Base-by-base conservation (phyloP, 2,113 vertebrate genomes). In the Nestor notabilis region DNA sequence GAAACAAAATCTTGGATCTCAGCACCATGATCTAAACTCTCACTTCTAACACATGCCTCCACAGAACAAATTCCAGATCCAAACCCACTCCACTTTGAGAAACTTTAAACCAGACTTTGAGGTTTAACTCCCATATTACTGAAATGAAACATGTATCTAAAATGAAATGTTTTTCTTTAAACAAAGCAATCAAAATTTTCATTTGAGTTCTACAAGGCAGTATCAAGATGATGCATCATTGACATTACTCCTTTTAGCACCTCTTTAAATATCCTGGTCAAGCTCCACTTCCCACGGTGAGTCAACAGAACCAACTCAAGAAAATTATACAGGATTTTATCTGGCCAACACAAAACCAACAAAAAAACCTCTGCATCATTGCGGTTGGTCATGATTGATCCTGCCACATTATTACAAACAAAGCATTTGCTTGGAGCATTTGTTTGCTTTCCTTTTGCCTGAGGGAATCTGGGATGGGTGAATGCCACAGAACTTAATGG, bases 401-500 rank as follows among this genome's bases (percentile, higher is more conserved):
- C 93, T 91, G 83, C 83, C 86, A 92, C 24, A 0, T 87, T 89
- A 91, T 76, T 79, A 87, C 69, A 92, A 90, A 96, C 83, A 96
- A 95, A 95, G 89, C 83, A 56, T 89, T 91, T 87, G 53, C 77
- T 81, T 4, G 1, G 87, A 84, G 39, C 60, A 41, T 95, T 93
- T 94, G 83, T 92, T 95, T 97, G 77, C 77, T 70, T 90, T 96
- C 77, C 66, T 76, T 92, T 84, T 79, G 80, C 86, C 89, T 92
- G 69, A 37, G 83, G 92, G 77, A 95, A 93, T 95, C 92, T 89
- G 83, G 92, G 70, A 85, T 76, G 77, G 77, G 83, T 82, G 71
- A 95, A 79, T 87, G 87, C 93, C 91, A 85, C 66, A 35, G 70
- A 96, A 93, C 70, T 89, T 94, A 92, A 92, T 93, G 86, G 95